These are phyloP conservation scores for Hippolais icterina DNA, from an alignment of 2,113 vertebrate species.

Conservation along the genomic window DNA sequence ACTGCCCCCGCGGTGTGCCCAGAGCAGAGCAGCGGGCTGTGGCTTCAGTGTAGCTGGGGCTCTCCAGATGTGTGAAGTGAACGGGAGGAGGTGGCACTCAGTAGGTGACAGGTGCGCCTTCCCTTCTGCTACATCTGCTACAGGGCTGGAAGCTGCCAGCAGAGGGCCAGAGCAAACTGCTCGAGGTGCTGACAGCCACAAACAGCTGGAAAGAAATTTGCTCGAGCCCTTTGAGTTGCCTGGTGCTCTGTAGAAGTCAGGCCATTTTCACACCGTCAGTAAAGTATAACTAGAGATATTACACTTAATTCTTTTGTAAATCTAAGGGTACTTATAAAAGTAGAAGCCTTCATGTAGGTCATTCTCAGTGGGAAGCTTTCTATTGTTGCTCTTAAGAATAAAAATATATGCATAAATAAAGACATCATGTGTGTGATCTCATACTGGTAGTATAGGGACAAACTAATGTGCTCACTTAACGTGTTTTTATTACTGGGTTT, in stretches of 20 bases:
- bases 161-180: not conserved
- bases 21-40: not conserved
- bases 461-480: not conserved
- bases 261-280: not conserved
- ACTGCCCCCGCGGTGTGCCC: not conserved
- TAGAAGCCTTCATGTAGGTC: not conserved
- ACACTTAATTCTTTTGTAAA: not conserved
- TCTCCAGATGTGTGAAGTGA: not conserved
- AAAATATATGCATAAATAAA: not conserved
- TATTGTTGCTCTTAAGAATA: not conserved
- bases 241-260: not conserved
- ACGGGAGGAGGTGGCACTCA: not conserved
- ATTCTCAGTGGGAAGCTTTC: not conserved
- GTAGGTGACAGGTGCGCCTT: accelerated
- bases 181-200: not conserved
- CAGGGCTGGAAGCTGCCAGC: not conserved
- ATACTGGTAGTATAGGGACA: not conserved
- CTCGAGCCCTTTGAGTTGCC: not conserved
- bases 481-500: not conserved
- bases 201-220: not conserved
- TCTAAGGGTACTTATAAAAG: not conserved
- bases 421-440: not conserved
- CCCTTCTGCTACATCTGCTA: not conserved
- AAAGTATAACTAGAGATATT: not conserved
- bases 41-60: not conserved